A percentile compares a stretch with the other conserved stretches of the same genome.
Conservation (phyloP, 2,797 vertebrate species). For the Buphagus erythrorhynchus region DNA sequence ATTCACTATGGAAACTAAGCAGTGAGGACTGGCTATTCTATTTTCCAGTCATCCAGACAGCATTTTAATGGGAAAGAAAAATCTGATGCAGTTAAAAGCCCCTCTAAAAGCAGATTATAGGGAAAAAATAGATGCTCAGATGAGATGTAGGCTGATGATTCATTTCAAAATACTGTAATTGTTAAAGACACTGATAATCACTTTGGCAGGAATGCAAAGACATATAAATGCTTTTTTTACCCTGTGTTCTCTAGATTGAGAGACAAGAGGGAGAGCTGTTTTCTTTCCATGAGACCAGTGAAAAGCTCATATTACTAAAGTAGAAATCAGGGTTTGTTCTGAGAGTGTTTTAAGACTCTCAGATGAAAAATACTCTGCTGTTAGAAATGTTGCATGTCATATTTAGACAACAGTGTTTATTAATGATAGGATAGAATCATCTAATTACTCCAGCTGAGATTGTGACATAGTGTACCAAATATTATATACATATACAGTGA, state of each 20-base stretch:
- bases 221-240: background rate
- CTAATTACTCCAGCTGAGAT: background rate
- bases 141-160: constrained; percentile 28
- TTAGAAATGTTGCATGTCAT: background rate
- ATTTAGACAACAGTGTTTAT: background rate
- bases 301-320: background rate
- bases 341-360: background rate
- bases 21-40: constrained; percentile 21
- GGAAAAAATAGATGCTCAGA: constrained; percentile 43
- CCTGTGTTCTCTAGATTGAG: background rate
- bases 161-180: constrained; percentile 48
- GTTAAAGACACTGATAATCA: constrained; percentile 26
- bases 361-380: background rate
- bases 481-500: background rate
- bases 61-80: constrained; percentile 43
- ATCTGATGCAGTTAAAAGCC: constrained; percentile 35
- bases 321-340: background rate
- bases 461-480: background rate
- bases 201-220: constrained; percentile 11
- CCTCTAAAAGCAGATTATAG: constrained; percentile 59
- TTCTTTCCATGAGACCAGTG: background rate
- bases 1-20: constrained; percentile 56
- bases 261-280: background rate
- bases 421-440: background rate
- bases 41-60: constrained; percentile 47